Conservation (phyloP, 2,113 vertebrate species). For the Electrona antarctica region DNA sequence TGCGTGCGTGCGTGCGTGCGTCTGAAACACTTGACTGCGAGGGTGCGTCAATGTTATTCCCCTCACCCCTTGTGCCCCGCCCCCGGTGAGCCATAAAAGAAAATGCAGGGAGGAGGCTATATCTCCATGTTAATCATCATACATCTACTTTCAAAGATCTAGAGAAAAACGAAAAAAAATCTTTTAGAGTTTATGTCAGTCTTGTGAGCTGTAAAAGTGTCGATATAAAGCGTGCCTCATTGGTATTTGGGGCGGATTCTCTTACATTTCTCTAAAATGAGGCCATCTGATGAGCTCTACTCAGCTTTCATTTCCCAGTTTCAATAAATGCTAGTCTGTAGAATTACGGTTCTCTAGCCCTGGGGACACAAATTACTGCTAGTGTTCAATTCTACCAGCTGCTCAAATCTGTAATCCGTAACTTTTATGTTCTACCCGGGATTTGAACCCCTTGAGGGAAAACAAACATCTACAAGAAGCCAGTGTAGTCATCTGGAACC, state of each 20-base stretch:
- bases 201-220: neutral
- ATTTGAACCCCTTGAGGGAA: too few species aligned
- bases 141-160: neutral
- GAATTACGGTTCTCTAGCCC: too few species aligned
- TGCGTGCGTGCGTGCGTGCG: neutral
- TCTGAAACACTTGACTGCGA: too few species aligned
- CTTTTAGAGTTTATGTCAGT: neutral
- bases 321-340: too few species aligned
- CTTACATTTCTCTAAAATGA: neutral
- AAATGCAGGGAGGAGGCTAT: neutral
- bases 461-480: too few species aligned
- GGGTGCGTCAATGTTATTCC: conserved; percentile 11
- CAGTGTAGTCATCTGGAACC: too few species aligned
- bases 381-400: too few species aligned
- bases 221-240: neutral
- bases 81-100: conserved; percentile 9
- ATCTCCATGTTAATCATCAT: neutral
- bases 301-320: neutral
- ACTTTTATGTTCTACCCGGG: too few species aligned
- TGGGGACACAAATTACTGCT: too few species aligned
- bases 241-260: neutral
- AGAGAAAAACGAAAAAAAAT: neutral
- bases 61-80: conserved; percentile 3
- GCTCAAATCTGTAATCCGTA: too few species aligned
- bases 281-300: neutral